Percentiles rank a stretch among this genome's conserved stretches.
phyloP scores from a whole-genome alignment of 2,113 vertebrate genomes.

The rat (Rattus norvegicus) region GRCr8 NC_086032.1:99081501-99082000 shows the following conservation, averaged over 20 bases:
- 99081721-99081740: conserved; percentile 43
- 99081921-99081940: not conserved
- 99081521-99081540: conserved; percentile 71
- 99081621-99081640: conserved; percentile 67
- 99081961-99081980: conserved; percentile 60
- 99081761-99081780: conserved; percentile 40
- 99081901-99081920: conserved; percentile 59
- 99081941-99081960: conserved; percentile 47
- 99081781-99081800: conserved; percentile 60
- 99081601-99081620: conserved; percentile 60
- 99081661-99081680: conserved; percentile 43
- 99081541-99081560: conserved; percentile 77
- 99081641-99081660: conserved; percentile 38
- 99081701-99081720: not conserved
- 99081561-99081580: conserved; percentile 77
- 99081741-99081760: conserved; percentile 62
- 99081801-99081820: conserved; percentile 65
- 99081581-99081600: conserved; percentile 63
- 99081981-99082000: conserved; percentile 49
- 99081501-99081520: conserved; percentile 68
- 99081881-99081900: conserved; percentile 49
- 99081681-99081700: conserved; percentile 25
- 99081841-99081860: conserved; percentile 69
- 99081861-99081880: conserved; percentile 57
- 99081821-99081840: conserved; percentile 66